A percentile compares a stretch with the other conserved stretches of the same genome.
phyloP scores from a whole-genome alignment of 2,113 vertebrate species.

The Hirundichthys speculiger region DNA sequence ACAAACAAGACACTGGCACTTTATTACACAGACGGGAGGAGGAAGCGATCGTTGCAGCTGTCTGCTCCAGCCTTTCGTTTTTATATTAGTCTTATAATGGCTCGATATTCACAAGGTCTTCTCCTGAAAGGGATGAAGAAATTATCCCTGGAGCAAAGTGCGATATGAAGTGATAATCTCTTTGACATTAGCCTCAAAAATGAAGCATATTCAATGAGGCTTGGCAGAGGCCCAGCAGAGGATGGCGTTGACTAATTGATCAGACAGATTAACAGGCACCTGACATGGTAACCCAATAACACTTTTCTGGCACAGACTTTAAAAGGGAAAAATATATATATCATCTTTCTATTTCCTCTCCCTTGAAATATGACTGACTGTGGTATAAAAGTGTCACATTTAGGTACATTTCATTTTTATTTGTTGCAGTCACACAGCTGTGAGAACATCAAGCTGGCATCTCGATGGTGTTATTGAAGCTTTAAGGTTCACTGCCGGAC shows the following conservation, averaged over 20 bases:
- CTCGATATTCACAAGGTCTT: slow-evolving; percentile 19
- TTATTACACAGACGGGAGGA: slow-evolving; percentile 1
- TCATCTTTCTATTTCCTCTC: neutral
- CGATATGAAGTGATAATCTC: slow-evolving; percentile 54
- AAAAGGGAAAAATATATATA: neutral
- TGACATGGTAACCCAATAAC: slow-evolving; percentile 61
- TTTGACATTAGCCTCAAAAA: slow-evolving; percentile 71
- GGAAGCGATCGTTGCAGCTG: neutral
- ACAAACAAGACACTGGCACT: neutral
- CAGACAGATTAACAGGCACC: slow-evolving; percentile 65
- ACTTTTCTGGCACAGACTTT: slow-evolving; percentile 44
- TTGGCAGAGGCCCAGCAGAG: slow-evolving; percentile 67
- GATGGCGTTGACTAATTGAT: slow-evolving; percentile 70
- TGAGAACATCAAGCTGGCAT: too few species aligned
- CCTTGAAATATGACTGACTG: neutral
- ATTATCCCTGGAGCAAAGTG: slow-evolving; percentile 40
- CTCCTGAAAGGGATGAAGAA: slow-evolving; percentile 40
- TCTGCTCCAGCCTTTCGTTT: slow-evolving; percentile 39
- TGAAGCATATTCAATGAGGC: slow-evolving; percentile 71
- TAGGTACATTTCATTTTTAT: too few species aligned
- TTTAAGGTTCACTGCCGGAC: too few species aligned
- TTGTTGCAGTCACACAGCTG: too few species aligned
- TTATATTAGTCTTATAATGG: slow-evolving; percentile 22
- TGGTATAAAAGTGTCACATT: neutral
- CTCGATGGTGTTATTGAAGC: too few species aligned